Percentiles rank a stretch among this genome's conserved stretches.
Conservation (phyloP, 2,888 invertebrate species). For the Achlya flavicornis region DNA sequence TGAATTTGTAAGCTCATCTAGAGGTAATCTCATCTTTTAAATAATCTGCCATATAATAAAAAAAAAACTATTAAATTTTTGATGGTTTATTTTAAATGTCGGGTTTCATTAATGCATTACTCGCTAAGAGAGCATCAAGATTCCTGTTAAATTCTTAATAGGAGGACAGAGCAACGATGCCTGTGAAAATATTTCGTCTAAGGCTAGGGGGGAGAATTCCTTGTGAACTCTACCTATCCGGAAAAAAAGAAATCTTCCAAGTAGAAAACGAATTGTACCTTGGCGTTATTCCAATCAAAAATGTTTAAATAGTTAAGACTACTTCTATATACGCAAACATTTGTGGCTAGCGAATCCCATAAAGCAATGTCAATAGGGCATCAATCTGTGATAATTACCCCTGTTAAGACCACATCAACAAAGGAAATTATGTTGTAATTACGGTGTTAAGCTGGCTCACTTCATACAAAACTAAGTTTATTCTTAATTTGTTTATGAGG, state of each 20-base stretch:
- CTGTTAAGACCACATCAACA: neutral
- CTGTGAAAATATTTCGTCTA: neutral
- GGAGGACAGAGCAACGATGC: neutral
- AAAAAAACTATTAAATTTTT: no score
- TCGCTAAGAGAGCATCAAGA: neutral
- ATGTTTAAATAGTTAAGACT: no score
- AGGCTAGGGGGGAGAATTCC: neutral
- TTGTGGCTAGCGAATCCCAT: neutral
- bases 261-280: neutral
- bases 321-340: neutral
- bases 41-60: no score
- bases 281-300: no score
- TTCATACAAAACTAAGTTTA: no score
- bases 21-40: no score
- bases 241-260: neutral
- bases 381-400: neutral
- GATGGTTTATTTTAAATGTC: neutral
- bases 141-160: neutral
- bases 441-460: no score
- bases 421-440: neutral
- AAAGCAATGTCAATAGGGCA: constrained; percentile 4
- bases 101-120: neutral
- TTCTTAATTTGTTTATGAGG: no score
- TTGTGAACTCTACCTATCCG: neutral
- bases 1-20: no score